These are phyloP conservation scores for Synergus gifuensis DNA, from an alignment of 2,888 invertebrate species.

Conservation along the genomic window DNA sequence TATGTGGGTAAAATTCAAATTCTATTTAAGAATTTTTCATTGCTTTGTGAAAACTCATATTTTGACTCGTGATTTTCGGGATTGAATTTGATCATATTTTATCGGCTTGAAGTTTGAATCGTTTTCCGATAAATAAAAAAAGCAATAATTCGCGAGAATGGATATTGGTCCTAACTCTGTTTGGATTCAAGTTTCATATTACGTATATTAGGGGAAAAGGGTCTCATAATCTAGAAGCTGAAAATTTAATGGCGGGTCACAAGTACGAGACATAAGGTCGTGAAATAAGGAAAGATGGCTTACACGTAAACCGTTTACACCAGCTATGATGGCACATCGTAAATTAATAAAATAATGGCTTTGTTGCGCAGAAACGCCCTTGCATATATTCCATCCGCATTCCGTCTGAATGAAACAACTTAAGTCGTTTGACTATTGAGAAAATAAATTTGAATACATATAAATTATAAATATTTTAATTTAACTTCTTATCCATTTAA, in stretches of 20 bases:
- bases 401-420: background rate
- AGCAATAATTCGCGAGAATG: background rate
- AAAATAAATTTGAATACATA: background rate
- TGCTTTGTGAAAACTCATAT: background rate
- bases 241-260: background rate
- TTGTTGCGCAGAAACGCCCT: background rate
- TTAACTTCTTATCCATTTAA: background rate
- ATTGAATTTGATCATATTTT: background rate
- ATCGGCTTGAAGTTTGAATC: background rate
- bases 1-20: too few species aligned
- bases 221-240: background rate
- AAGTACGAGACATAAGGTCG: conserved; percentile 24
- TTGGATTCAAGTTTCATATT: background rate
- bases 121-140: background rate
- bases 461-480: background rate
- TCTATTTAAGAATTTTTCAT: background rate
- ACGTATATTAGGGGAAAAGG: background rate
- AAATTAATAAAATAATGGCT: conserved; percentile 19
- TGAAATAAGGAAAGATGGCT: conserved; percentile 28
- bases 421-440: background rate
- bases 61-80: background rate
- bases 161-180: background rate
- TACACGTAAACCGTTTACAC: conserved; percentile 15
- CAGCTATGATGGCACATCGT: background rate
- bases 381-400: background rate